phyloP scores from a whole-genome alignment of 2,888 invertebrate genomes.

The Merodon equestris region DNA sequence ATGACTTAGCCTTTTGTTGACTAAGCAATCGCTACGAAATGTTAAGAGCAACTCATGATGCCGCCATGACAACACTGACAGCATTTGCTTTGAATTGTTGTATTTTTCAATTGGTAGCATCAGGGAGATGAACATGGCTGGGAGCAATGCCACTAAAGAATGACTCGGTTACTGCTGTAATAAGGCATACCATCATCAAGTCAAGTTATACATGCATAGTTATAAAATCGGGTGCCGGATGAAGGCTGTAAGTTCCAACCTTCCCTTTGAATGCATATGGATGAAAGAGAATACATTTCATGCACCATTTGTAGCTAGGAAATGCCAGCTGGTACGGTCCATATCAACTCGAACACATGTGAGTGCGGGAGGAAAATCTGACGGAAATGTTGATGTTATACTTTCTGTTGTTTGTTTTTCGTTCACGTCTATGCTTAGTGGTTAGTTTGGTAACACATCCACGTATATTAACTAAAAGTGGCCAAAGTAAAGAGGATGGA shows the following conservation, averaged over 20 bases:
- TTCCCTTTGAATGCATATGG: slow-evolving; percentile 1
- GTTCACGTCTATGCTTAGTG: not conserved
- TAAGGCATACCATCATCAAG: slow-evolving; percentile 33
- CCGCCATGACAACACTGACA: slow-evolving; percentile 20
- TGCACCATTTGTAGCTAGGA: slow-evolving; percentile 54
- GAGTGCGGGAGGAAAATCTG: not conserved
- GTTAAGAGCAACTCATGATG: slow-evolving; percentile 28
- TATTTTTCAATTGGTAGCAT: slow-evolving; percentile 28
- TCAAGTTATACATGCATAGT: slow-evolving; percentile 19
- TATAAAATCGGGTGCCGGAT: slow-evolving; percentile 30
- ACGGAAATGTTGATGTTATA: slow-evolving; percentile 21
- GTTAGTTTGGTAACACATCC: too few relatives aligned
- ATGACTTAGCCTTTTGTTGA: slow-evolving; percentile 9
- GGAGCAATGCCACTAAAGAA: slow-evolving; percentile 7
- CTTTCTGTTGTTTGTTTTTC: slow-evolving; percentile 10
- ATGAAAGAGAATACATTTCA: slow-evolving; percentile 53
- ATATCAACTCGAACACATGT: slow-evolving; percentile 19
- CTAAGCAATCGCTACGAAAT: slow-evolving; percentile 14
- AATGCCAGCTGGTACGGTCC: slow-evolving; percentile 41
- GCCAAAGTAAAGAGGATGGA: not conserved
- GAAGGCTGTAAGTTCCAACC: slow-evolving; percentile 32
- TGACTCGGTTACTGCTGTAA: slow-evolving; percentile 27
- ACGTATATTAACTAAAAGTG: too few relatives aligned
- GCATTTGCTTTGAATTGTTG: slow-evolving; percentile 47
- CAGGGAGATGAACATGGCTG: not conserved